Percentiles rank a stretch among this genome's conserved stretches.
phyloP scores from a whole-genome alignment of 2,113 vertebrate species.

The Gracilinanus agilis region DNA sequence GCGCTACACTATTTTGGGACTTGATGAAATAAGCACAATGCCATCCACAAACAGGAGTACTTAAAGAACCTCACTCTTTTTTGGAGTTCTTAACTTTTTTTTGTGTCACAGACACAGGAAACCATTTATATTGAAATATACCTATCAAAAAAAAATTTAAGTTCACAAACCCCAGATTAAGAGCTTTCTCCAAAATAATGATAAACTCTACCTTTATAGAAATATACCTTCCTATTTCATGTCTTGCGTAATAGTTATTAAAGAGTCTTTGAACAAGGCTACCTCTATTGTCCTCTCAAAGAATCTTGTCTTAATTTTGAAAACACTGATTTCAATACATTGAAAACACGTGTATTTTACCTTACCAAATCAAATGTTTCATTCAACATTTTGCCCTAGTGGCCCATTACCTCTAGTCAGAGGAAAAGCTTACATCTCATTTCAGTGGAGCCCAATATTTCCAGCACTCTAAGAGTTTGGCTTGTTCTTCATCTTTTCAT shows the following conservation, averaged over 20 bases:
- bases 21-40: neutral
- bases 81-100: neutral
- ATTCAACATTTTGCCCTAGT: neutral
- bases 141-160: neutral
- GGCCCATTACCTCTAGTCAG: neutral
- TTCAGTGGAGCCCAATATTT: neutral
- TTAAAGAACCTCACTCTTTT: neutral
- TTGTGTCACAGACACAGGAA: neutral
- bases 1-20: neutral
- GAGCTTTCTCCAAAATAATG: neutral
- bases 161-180: neutral
- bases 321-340: too few species aligned
- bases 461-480: neutral
- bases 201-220: neutral
- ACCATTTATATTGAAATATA: neutral
- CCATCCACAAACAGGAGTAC: neutral
- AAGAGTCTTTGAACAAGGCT: neutral
- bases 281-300: neutral
- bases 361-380: neutral
- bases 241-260: neutral
- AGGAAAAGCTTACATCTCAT: neutral
- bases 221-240: neutral
- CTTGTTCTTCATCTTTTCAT: neutral
- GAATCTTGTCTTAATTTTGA: neutral
- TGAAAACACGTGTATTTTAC: neutral